phyloP scores from a whole-genome alignment of 1,140 invertebrate species.

The Drosophila sproati region DNA sequence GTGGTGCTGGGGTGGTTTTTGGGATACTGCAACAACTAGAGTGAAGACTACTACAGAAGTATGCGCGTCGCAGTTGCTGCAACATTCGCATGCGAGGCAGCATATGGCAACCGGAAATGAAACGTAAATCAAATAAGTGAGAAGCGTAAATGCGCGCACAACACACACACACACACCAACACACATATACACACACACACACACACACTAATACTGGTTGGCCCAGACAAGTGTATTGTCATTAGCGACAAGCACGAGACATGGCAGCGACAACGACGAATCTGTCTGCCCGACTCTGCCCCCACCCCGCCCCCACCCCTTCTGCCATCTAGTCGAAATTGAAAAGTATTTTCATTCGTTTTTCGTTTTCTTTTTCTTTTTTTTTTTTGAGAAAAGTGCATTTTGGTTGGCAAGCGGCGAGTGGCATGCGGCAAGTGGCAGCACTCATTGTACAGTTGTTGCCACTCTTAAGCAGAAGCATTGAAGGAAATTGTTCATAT shows the following conservation, averaged over 20 bases:
- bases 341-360: constrained; percentile 54
- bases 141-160: constrained; percentile 73
- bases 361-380: not conserved
- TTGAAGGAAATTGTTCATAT: constrained; percentile 79
- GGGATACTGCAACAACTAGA: not conserved
- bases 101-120: constrained; percentile 83
- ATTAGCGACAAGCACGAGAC: constrained; percentile 75
- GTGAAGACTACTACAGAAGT: not conserved
- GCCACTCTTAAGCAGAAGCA: constrained; percentile 42
- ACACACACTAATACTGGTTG: constrained; percentile 11
- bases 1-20: not conserved
- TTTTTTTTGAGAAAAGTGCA: constrained; percentile 63
- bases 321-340: constrained; percentile 48
- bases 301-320: not conserved
- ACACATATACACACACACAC: constrained; percentile 12
- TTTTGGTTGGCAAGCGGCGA: constrained; percentile 74
- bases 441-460: constrained; percentile 52
- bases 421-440: constrained; percentile 49
- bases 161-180: constrained; percentile 31
- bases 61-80: constrained; percentile 49
- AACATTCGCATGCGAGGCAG: constrained; percentile 74
- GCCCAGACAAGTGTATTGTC: constrained; percentile 73
- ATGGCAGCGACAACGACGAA: constrained; percentile 50
- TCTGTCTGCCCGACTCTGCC: constrained; percentile 39
- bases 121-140: constrained; percentile 83